Percentiles rank a stretch among this genome's conserved stretches.
Conservation (phyloP, 2,113 vertebrate species). For the Raja brachyura region DNA sequence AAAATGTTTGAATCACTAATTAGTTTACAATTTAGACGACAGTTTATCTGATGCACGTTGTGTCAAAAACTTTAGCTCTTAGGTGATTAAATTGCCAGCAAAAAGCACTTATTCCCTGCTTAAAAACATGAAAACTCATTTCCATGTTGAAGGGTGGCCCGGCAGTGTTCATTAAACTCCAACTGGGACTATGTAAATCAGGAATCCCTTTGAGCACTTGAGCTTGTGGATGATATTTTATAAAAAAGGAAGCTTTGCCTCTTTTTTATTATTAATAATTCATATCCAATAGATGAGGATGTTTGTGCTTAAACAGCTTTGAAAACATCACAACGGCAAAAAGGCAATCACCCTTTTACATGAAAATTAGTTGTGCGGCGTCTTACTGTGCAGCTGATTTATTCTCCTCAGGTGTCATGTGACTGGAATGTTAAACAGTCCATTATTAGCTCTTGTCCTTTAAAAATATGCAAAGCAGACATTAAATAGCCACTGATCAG, state of each 20-base stretch:
- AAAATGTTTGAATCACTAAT: constrained; percentile 98
- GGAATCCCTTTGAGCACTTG: constrained; percentile 71
- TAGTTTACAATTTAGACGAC: constrained; percentile 97
- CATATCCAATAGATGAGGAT: constrained; percentile 75
- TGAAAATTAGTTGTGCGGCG: constrained; percentile 68
- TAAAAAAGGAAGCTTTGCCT: constrained; percentile 59
- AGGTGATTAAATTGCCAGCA: constrained; percentile 80
- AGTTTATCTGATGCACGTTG: constrained; percentile 84
- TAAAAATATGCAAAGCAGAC: constrained; percentile 47
- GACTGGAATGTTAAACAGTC: constrained; percentile 68
- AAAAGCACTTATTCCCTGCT: constrained; percentile 73
- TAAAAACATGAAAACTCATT: constrained; percentile 79
- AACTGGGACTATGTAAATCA: constrained; percentile 79
- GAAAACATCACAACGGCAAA: constrained; percentile 71
- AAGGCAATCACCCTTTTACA: constrained; percentile 75
- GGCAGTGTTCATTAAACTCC: constrained; percentile 80
- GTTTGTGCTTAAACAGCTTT: constrained; percentile 64
- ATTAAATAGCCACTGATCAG: constrained; percentile 43
- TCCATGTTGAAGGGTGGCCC: constrained; percentile 76
- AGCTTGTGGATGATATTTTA: constrained; percentile 68
- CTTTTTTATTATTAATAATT: constrained; percentile 74
- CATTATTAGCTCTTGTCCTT: constrained; percentile 74
- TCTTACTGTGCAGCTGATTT: constrained; percentile 72
- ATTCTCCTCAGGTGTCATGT: constrained; percentile 57
- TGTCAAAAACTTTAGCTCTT: constrained; percentile 73